These are phyloP conservation scores for Drosophila aldrichi DNA, from an alignment of 2,888 invertebrate genomes.

Conservation along the genomic window DNA sequence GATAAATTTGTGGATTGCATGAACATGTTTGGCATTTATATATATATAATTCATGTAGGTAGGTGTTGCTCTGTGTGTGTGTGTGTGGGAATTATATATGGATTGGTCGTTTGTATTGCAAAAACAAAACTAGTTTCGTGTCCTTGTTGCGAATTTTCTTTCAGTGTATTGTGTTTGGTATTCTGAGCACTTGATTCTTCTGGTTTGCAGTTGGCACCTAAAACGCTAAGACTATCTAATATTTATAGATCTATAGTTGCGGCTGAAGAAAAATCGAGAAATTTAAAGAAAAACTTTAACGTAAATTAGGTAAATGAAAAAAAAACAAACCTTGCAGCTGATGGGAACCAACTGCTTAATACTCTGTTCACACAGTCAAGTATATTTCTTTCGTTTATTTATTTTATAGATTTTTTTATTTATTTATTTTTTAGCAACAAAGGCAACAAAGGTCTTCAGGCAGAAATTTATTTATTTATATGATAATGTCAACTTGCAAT, in stretches of 20 bases:
- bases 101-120: conserved; percentile 42
- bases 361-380: conserved; percentile 5
- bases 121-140: conserved; percentile 50
- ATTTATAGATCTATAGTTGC: neutral
- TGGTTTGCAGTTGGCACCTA: conserved; percentile 36
- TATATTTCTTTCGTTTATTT: too few species aligned
- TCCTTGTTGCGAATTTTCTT: conserved; percentile 18
- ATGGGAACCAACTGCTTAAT: neutral
- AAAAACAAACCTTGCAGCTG: neutral
- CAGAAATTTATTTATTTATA: too few species aligned
- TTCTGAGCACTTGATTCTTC: conserved; percentile 15
- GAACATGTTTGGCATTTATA: conserved; percentile 39
- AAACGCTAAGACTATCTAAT: conserved; percentile 11
- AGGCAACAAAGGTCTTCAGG: too few species aligned
- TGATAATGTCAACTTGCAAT: too few species aligned
- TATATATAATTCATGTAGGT: conserved; percentile 13
- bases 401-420: too few species aligned
- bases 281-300: neutral
- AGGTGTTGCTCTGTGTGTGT: conserved; percentile 18
- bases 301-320: neutral
- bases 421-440: too few species aligned
- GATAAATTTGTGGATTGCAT: conserved; percentile 56
- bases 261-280: neutral
- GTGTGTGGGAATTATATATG: conserved; percentile 5
- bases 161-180: conserved; percentile 12